Conservation (phyloP, 2,797 vertebrate genomes). For the Eulemur albifrons region DNA sequence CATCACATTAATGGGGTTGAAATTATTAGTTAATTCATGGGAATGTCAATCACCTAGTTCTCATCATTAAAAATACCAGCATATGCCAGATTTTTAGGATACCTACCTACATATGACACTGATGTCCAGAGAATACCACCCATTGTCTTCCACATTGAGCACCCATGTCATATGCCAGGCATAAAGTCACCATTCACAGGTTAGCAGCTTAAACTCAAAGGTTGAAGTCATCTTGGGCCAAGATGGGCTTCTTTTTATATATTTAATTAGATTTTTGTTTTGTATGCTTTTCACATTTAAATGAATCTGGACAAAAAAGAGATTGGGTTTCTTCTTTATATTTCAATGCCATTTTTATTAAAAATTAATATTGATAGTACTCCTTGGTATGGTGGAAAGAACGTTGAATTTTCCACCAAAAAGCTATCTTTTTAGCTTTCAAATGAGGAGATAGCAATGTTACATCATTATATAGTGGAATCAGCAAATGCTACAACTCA, state of each 20-base stretch:
- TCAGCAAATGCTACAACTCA: not conserved
- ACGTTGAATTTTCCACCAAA: not conserved
- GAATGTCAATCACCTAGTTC: not conserved
- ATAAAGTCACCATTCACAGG: not conserved
- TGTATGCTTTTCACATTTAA: not conserved
- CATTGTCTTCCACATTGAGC: not conserved
- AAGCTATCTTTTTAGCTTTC: not conserved
- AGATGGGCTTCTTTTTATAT: not conserved
- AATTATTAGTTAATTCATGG: not conserved
- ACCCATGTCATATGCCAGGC: not conserved
- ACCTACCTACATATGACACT: not conserved
- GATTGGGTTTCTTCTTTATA: not conserved
- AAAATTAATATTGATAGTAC: not conserved
- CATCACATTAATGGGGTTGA: not conserved
- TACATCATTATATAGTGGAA: not conserved
- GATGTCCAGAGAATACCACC: not conserved
- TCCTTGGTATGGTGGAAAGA: not conserved
- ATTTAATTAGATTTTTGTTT: not conserved
- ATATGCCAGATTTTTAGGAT: not conserved
- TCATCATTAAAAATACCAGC: not conserved
- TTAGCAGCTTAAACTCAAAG: not conserved
- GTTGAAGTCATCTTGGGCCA: not conserved
- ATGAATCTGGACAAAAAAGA: not conserved
- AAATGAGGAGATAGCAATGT: not conserved
- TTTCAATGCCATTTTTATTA: slow-evolving; percentile 1